Evolutionary conservation across 2,888 invertebrate species (phyloP).

Genomic region (Eubasilissa splendida): DNA sequence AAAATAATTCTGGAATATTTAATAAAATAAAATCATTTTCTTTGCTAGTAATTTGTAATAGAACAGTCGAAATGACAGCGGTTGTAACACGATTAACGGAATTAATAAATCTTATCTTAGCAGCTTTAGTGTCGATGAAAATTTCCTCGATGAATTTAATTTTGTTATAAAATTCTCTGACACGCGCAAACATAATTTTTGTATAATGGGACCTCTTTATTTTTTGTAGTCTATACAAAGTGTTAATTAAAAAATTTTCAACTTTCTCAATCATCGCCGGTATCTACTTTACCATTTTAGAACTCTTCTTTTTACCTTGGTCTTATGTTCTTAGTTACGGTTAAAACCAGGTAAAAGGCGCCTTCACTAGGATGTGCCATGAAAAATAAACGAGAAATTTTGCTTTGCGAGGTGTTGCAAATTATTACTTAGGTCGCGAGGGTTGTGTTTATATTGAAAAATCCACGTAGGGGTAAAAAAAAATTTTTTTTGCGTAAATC

Average conservation of each 20-base stretch:
- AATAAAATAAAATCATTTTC: too few species aligned
- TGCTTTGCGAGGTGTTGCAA: slow-evolving; percentile 1
- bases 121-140: neutral
- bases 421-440: neutral
- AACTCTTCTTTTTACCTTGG: too few species aligned
- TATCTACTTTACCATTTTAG: too few species aligned
- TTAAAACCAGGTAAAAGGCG: neutral
- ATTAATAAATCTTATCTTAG: neutral
- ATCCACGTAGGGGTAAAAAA: neutral
- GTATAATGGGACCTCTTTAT: too few species aligned
- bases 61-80: too few species aligned
- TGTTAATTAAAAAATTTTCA: too few species aligned
- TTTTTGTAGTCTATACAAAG: too few species aligned
- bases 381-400: slow-evolving; percentile 10
- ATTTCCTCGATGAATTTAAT: neutral
- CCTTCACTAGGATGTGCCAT: neutral
- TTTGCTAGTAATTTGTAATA: too few species aligned
- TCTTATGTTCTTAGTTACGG: too few species aligned
- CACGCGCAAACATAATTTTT: neutral
- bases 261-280: too few species aligned
- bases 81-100: neutral
- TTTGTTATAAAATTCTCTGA: neutral
- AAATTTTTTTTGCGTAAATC: too few species aligned
- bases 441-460: neutral
- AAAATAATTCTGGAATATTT: too few species aligned